phyloP scores from a whole-genome alignment of 2,113 vertebrate genomes.

The Hypocryptadius cinnamomeus region DNA sequence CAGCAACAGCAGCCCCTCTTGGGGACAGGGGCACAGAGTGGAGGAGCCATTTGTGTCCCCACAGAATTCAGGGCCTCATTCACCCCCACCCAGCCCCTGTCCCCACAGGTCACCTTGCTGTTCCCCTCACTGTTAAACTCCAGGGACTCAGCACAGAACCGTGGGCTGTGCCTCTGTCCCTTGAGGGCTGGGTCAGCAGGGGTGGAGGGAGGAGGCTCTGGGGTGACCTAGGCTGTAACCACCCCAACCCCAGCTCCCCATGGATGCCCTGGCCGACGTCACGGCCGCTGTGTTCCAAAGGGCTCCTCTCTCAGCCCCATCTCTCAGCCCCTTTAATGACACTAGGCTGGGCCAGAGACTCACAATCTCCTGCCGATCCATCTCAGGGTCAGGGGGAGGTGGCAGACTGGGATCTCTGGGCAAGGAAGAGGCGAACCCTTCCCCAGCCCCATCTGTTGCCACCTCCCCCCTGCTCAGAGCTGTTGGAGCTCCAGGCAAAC shows the following conservation, averaged over 20 bases:
- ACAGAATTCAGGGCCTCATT: not conserved
- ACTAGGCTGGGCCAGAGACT: not conserved
- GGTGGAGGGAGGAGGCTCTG: not conserved
- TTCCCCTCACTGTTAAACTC: not conserved
- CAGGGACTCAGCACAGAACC: not conserved
- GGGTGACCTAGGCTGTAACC: not conserved
- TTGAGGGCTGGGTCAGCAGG: too few relatives aligned
- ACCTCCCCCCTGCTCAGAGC: not conserved
- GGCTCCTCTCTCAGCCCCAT: not conserved
- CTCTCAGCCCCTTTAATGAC: constrained; percentile 12
- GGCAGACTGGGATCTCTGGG: too few relatives aligned
- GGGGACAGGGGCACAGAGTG: not conserved
- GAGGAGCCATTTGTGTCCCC: not conserved
- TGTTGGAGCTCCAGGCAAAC: not conserved
- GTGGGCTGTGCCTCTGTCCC: not conserved
- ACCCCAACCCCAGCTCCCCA: not conserved
- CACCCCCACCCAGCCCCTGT: not conserved
- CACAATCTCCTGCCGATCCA: not conserved
- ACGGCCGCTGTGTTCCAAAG: not conserved
- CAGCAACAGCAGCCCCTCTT: not conserved
- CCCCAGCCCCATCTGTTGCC: not conserved
- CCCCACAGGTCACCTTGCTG: not conserved
- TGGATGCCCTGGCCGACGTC: accelerated
- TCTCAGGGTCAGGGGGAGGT: not conserved
- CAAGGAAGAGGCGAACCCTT: not conserved